Evolutionary conservation across 2,888 invertebrate genomes (phyloP).

Genomic region (Tipula unca): DNA sequence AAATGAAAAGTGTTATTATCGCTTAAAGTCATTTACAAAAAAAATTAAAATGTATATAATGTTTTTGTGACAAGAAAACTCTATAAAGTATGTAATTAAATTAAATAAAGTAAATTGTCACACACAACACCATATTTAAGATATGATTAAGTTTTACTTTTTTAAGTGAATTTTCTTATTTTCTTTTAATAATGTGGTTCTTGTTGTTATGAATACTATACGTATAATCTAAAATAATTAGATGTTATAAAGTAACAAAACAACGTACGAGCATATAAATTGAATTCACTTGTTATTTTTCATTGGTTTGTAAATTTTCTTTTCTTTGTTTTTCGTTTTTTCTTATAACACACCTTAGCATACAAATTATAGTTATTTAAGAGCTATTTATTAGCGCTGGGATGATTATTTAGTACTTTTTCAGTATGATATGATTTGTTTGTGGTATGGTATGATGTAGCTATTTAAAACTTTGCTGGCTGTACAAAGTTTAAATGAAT

Average conservation of each 20-base stretch:
- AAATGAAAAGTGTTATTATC: constrained; percentile 14
- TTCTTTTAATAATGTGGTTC: not conserved
- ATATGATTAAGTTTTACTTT: not conserved
- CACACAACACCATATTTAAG: not conserved
- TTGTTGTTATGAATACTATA: not conserved
- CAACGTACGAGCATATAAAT: not conserved
- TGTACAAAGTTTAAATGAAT: no score
- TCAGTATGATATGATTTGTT: no score
- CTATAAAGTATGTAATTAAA: not conserved
- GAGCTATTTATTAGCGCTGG: not conserved
- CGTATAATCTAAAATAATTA: not conserved
- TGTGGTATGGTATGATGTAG: no score
- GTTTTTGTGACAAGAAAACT: not conserved
- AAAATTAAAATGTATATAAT: not conserved
- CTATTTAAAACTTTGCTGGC: no score
- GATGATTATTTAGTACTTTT: not conserved
- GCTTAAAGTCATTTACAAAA: not conserved
- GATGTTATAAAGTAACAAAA: not conserved
- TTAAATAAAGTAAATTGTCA: not conserved
- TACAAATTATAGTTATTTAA: not conserved
- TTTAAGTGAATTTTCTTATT: not conserved
- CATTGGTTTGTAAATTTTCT: not conserved
- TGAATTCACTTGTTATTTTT: constrained; percentile 3
- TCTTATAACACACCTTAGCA: not conserved
- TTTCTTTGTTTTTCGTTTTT: not conserved